Percentiles rank a stretch among this genome's conserved stretches.
Evolutionary conservation across 2,113 vertebrate genomes (phyloP).

Genomic region (Acrocephalus kingi): DNA sequence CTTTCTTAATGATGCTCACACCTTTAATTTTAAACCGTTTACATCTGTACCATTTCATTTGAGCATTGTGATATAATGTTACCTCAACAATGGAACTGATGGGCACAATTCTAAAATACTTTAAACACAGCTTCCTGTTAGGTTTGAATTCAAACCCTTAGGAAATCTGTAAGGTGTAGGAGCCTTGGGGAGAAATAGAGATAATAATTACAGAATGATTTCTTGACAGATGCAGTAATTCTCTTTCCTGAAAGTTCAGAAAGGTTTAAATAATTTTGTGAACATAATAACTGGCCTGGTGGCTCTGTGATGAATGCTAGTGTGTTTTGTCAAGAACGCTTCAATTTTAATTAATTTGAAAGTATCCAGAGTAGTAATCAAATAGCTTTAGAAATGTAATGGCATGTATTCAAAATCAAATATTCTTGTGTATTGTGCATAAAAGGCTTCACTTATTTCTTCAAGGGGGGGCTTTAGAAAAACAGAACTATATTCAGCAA

Average conservation of each 20-base stretch:
- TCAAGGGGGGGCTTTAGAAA: not conserved
- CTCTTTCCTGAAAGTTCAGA: not conserved
- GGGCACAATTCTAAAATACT: not conserved
- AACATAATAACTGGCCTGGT: slow-evolving; percentile 21
- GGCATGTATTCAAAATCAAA: not conserved
- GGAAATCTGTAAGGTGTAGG: not conserved
- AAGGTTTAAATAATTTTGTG: slow-evolving; percentile 44
- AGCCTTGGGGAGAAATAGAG: slow-evolving; percentile 37
- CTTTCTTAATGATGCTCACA: not conserved
- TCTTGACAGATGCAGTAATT: slow-evolving; percentile 34
- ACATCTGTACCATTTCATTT: not conserved
- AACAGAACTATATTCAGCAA: not conserved
- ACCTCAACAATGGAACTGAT: not conserved
- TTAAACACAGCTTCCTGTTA: not conserved
- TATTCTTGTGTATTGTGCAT: not conserved
- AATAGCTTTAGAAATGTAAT: not conserved
- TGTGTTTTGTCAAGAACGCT: slow-evolving; percentile 13
- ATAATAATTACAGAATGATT: slow-evolving; percentile 1
- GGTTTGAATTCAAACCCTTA: not conserved
- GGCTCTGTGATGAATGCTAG: not conserved
- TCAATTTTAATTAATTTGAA: slow-evolving; percentile 59
- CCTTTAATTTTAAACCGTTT: not conserved
- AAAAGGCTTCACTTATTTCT: not conserved
- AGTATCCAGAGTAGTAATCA: slow-evolving; percentile 10
- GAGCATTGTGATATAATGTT: not conserved